A percentile compares a stretch with the other conserved stretches of the same genome.
These are phyloP conservation scores for Entomobrya proxima DNA, from an alignment of 2,888 invertebrate species.

Conservation along the genomic window DNA sequence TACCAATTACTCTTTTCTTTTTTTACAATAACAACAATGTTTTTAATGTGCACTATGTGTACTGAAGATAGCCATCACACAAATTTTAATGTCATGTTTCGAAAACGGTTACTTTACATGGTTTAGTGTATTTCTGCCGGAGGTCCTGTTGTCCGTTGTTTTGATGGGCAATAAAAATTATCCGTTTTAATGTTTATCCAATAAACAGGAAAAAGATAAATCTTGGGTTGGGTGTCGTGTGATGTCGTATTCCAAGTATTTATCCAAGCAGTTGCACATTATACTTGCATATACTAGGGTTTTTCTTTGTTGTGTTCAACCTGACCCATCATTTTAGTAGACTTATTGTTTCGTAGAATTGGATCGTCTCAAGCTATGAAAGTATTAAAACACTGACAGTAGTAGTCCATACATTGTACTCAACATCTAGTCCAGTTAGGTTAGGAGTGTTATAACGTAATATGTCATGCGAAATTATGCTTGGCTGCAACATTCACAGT, in stretches of 20 bases:
- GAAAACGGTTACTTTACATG: neutral
- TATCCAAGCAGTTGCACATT: too few relatives aligned
- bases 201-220: conserved; percentile 6
- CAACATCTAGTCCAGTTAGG: neutral
- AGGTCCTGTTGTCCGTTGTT: conserved; percentile 1
- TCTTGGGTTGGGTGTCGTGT: too few relatives aligned
- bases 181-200: conserved; percentile 21
- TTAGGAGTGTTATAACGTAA: neutral
- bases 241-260: conserved; percentile 4
- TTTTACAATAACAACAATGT: neutral
- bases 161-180: conserved; percentile 32
- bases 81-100: neutral
- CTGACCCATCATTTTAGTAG: neutral
- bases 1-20: neutral
- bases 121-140: conserved; percentile 1
- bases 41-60: neutral
- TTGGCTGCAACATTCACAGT: neutral
- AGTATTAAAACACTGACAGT: neutral
- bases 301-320: too few relatives aligned
- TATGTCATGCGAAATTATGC: neutral
- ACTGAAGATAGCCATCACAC: neutral
- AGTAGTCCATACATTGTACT: neutral
- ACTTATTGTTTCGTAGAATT: neutral
- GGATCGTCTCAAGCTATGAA: neutral
- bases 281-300: too few relatives aligned